These are phyloP conservation scores for Chaetogeoica ovagalla DNA, from an alignment of 2,888 invertebrate genomes.

Conservation along the genomic window DNA sequence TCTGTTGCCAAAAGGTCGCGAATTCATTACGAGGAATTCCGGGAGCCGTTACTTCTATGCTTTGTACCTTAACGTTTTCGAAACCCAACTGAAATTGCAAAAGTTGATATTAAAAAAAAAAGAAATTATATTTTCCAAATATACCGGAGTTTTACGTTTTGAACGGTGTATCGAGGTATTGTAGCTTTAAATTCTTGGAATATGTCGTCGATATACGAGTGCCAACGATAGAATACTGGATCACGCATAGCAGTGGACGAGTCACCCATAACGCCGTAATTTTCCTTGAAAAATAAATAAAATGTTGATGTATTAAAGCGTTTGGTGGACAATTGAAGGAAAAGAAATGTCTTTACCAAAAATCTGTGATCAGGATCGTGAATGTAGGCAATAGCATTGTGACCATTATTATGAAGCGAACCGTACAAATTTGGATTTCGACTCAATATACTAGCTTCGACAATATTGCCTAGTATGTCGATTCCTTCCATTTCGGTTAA, in stretches of 20 bases:
- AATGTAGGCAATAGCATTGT: slow-evolving; percentile 73
- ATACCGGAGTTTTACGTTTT: slow-evolving; percentile 62
- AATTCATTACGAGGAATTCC: slow-evolving; percentile 65
- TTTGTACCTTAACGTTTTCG: slow-evolving; percentile 67
- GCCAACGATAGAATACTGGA: slow-evolving; percentile 85
- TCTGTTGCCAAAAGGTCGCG: slow-evolving; percentile 78
- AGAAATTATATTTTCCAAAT: background rate
- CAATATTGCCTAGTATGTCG: slow-evolving; percentile 76
- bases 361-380: slow-evolving; percentile 76
- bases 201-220: slow-evolving; percentile 76
- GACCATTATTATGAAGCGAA: slow-evolving; percentile 81
- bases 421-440: slow-evolving; percentile 74
- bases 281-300: slow-evolving; percentile 64
- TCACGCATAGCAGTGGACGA: slow-evolving; percentile 84
- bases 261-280: slow-evolving; percentile 81
- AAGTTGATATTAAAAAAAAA: background rate
- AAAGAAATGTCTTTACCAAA: background rate
- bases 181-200: slow-evolving; percentile 75
- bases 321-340: background rate
- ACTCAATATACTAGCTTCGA: slow-evolving; percentile 74
- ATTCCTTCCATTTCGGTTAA: slow-evolving; percentile 74
- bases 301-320: background rate
- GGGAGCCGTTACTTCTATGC: slow-evolving; percentile 63
- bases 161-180: slow-evolving; percentile 67
- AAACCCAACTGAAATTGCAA: slow-evolving; percentile 65